phyloP scores from a whole-genome alignment of 1,140 invertebrate genomes.

The Diuraphis noxia region DNA sequence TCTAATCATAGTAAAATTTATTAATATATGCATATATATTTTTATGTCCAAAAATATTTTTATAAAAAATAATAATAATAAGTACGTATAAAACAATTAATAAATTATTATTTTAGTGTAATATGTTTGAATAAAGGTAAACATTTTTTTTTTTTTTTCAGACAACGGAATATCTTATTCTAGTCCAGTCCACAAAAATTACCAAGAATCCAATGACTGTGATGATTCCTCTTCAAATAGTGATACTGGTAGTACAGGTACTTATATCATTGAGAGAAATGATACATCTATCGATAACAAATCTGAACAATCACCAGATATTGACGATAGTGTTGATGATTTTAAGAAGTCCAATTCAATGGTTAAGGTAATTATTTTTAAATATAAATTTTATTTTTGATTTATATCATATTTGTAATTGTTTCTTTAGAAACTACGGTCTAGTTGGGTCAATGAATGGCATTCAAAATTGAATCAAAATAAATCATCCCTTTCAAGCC shows the following conservation, averaged over 20 bases:
- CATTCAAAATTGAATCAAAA: slow-evolving; percentile 51
- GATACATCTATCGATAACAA: neutral
- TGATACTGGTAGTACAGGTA: slow-evolving; percentile 49
- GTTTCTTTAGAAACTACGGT: slow-evolving; percentile 31
- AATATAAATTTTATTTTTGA: neutral
- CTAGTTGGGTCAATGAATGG: slow-evolving; percentile 49
- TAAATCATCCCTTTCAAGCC: neutral
- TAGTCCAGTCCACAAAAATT: slow-evolving; percentile 36
- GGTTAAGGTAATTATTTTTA: slow-evolving; percentile 40
- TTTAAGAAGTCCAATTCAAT: slow-evolving; percentile 46
- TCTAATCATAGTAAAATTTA: too few species aligned
- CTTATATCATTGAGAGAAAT: slow-evolving; percentile 44
- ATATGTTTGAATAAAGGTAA: too few species aligned
- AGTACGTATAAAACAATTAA: neutral
- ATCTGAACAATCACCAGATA: neutral
- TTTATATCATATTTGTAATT: neutral
- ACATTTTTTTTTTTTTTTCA: neutral
- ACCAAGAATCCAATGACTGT: slow-evolving; percentile 15
- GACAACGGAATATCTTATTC: slow-evolving; percentile 30
- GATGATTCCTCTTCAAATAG: slow-evolving; percentile 47
- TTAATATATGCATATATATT: too few species aligned
- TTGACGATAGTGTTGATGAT: slow-evolving; percentile 14
- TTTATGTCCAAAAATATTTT: too few species aligned
- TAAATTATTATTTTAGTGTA: neutral
- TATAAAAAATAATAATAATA: too few species aligned